phyloP scores from a whole-genome alignment of 2,888 invertebrate genomes.

The Eupithecia pulchellata region DNA sequence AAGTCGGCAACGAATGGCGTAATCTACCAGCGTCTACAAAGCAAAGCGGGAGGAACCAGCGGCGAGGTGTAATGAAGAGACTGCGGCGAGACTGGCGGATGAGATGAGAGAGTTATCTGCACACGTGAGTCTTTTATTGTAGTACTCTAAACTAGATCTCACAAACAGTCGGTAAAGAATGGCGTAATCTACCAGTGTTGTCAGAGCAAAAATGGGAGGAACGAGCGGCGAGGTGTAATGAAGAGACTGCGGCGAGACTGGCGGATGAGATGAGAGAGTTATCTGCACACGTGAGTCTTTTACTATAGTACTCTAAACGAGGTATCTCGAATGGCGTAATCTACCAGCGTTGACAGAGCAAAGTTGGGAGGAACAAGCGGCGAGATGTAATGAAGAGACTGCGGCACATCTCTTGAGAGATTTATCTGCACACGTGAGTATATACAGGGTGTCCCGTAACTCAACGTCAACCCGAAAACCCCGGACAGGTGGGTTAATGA shows the following conservation, averaged over 20 bases:
- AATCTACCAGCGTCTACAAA: constrained; percentile 91
- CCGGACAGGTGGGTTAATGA: too few species aligned
- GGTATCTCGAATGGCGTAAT: constrained; percentile 89
- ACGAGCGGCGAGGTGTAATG: constrained; percentile 94
- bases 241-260: constrained; percentile 86
- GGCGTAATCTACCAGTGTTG: too few species aligned
- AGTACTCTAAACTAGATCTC: constrained; percentile 86
- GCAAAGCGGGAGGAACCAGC: constrained; percentile 7
- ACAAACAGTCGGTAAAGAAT: constrained; percentile 55
- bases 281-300: constrained; percentile 58
- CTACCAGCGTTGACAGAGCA: too few species aligned
- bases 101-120: constrained; percentile 41
- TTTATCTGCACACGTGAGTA: too few species aligned
- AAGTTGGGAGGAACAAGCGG: background rate
- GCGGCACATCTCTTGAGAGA: too few species aligned
- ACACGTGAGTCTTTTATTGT: background rate
- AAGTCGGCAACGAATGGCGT: constrained; percentile 96
- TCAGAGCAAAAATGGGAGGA: constrained; percentile 97
- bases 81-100: constrained; percentile 83
- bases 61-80: constrained; percentile 77
- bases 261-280: constrained; percentile 82
- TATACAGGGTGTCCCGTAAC: too few species aligned
- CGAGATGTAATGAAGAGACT: background rate
- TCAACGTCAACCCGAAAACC: too few species aligned
- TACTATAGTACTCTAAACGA: constrained; percentile 65